phyloP scores from a whole-genome alignment of 2,888 invertebrate genomes.

The Thera obeliscata region DNA sequence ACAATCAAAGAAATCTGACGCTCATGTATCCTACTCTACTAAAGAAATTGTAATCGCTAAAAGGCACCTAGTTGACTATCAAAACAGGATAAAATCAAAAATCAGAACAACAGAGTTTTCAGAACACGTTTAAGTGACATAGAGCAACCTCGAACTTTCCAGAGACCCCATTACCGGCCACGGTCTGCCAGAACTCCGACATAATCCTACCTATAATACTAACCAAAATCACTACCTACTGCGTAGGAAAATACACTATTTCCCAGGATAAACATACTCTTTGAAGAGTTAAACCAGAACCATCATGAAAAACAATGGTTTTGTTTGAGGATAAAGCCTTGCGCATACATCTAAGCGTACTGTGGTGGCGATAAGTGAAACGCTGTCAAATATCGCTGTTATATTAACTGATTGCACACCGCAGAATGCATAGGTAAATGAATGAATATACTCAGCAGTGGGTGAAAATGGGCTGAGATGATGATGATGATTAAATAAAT shows the following conservation, averaged over 20 bases:
- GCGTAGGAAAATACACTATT: conserved; percentile 13
- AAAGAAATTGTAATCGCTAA: too few relatives aligned
- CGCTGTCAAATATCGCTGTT: too few relatives aligned
- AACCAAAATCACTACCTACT: conserved; percentile 26
- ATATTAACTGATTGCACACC: too few relatives aligned
- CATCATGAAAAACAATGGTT: background rate
- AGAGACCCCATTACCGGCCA: conserved; percentile 55
- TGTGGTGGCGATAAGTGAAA: too few relatives aligned
- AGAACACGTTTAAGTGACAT: conserved; percentile 9
- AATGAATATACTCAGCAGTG: too few relatives aligned
- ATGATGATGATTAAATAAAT: too few relatives aligned
- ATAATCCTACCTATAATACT: conserved; percentile 41
- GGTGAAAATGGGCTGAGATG: too few relatives aligned
- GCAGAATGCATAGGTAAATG: too few relatives aligned
- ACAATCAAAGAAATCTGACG: too few relatives aligned
- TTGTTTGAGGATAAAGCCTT: background rate
- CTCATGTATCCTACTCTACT: too few relatives aligned
- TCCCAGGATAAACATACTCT: conserved; percentile 11
- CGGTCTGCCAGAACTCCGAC: conserved; percentile 41
- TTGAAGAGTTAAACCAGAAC: background rate
- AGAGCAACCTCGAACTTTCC: conserved; percentile 32
- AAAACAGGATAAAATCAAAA: background rate
- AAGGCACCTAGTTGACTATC: too few relatives aligned
- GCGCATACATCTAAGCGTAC: too few relatives aligned
- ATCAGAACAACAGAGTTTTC: background rate